Evolutionary conservation across 53 echinoderm and acorn worm genomes (phyloP).

Genomic region (Stichopus horrens): DNA sequence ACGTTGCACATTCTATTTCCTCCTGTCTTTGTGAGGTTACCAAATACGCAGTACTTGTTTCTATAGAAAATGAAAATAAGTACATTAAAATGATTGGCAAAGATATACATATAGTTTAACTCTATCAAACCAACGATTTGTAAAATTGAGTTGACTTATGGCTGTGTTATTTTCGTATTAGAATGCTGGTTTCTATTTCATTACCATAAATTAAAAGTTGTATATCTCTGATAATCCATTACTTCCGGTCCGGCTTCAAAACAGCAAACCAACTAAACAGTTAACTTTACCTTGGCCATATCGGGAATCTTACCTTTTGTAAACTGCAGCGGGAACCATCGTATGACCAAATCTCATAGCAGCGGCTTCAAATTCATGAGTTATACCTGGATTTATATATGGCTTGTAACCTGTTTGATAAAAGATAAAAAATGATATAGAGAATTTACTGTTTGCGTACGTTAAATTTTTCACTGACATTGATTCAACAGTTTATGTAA

Average conservation of each 20-base stretch:
- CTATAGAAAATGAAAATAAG: background rate
- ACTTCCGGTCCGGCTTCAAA: no score
- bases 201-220: no score
- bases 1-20: constrained; percentile 84
- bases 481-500: no score
- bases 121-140: no score
- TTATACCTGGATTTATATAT: constrained; percentile 78
- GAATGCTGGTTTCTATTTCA: background rate
- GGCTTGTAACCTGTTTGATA: constrained; percentile 60
- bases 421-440: background rate
- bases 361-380: constrained; percentile 87
- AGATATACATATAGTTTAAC: no score
- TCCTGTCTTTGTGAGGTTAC: constrained; percentile 39
- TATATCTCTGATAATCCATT: no score
- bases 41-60: constrained; percentile 3
- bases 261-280: no score
- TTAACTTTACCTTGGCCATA: no score
- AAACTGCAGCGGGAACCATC: constrained; percentile 82
- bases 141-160: no score
- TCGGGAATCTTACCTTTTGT: constrained; percentile 58
- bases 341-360: constrained; percentile 90
- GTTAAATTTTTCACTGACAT: no score
- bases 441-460: background rate
- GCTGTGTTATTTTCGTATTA: background rate
- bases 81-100: background rate